These are phyloP conservation scores for Aphelenchoides fujianensis DNA, from an alignment of 1,140 invertebrate genomes.

Conservation along the genomic window DNA sequence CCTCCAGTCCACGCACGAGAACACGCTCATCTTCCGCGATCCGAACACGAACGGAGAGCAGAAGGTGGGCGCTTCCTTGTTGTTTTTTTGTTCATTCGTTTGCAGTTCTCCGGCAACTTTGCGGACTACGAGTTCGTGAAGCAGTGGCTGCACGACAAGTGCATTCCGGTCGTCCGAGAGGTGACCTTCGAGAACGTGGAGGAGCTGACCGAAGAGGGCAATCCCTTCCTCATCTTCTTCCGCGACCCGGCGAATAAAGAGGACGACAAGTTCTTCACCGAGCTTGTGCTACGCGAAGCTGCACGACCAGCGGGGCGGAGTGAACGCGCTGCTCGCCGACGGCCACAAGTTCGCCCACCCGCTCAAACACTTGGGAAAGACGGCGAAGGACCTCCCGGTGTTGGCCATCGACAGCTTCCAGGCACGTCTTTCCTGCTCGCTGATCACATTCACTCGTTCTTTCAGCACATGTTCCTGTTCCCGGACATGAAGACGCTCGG, in stretches of 20 bases:
- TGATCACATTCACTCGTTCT: slow-evolving; percentile 75
- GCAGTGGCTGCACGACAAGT: slow-evolving; percentile 79
- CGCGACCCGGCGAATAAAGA: slow-evolving; percentile 67
- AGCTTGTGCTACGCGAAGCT: slow-evolving; percentile 53
- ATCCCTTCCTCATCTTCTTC: slow-evolving; percentile 92
- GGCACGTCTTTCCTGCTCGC: slow-evolving; percentile 55
- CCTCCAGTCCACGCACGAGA: slow-evolving; percentile 43
- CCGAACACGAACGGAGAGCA: slow-evolving; percentile 55
- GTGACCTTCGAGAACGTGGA: slow-evolving; percentile 99
- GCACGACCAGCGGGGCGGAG: slow-evolving; percentile 70
- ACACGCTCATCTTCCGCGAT: slow-evolving; percentile 53
- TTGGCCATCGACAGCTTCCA: slow-evolving; percentile 98
- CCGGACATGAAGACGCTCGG: slow-evolving; percentile 65
- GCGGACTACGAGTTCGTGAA: slow-evolving; percentile 67
- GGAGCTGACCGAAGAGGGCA: slow-evolving; percentile 88
- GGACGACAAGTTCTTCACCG: slow-evolving; percentile 55
- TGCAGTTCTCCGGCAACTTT: slow-evolving; percentile 64
- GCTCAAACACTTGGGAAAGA: slow-evolving; percentile 92
- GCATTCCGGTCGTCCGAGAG: slow-evolving; percentile 73
- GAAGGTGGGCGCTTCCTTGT: slow-evolving; percentile 39
- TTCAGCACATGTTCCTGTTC: slow-evolving; percentile 97
- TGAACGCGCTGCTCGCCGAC: slow-evolving; percentile 95
- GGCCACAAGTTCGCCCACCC: slow-evolving; percentile 95
- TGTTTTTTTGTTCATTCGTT: slow-evolving; percentile 29
- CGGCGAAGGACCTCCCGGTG: slow-evolving; percentile 80